Evolutionary conservation across 1,140 invertebrate genomes (phyloP).

Genomic region (Heliconius eleuchia): DNA sequence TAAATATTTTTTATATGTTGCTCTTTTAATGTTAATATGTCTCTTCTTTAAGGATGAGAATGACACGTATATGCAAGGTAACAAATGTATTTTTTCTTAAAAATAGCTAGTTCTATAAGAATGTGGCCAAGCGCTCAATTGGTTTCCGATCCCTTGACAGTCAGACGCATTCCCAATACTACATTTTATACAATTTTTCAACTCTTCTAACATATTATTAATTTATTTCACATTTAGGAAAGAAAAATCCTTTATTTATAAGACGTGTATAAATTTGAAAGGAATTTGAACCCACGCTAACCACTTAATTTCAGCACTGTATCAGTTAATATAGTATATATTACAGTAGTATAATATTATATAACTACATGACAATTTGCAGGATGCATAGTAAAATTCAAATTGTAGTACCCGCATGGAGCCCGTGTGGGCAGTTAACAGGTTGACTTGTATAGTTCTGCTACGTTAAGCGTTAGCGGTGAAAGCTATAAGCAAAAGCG

Average conservation of each 20-base stretch:
- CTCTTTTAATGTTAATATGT: too few relatives aligned
- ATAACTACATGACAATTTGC: constrained; percentile 37
- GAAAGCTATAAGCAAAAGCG: constrained; percentile 10
- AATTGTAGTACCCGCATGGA: constrained; percentile 48
- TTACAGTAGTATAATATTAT: neutral
- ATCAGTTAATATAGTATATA: constrained; percentile 13
- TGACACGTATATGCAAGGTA: too few relatives aligned
- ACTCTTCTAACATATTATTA: too few relatives aligned
- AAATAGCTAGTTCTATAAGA: too few relatives aligned
- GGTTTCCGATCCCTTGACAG: too few relatives aligned
- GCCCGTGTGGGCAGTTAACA: constrained; percentile 64
- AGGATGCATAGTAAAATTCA: constrained; percentile 48
- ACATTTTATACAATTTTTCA: too few relatives aligned
- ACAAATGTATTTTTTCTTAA: too few relatives aligned
- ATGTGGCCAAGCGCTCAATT: too few relatives aligned
- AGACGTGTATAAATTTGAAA: neutral
- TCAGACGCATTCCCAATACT: too few relatives aligned
- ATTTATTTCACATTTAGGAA: too few relatives aligned
- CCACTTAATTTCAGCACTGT: neutral
- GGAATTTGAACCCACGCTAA: neutral
- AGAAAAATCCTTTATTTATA: neutral
- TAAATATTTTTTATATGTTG: too few relatives aligned
- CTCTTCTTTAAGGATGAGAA: too few relatives aligned
- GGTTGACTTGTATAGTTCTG: constrained; percentile 60
- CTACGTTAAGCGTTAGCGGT: constrained; percentile 23